These are phyloP conservation scores for Engraulis encrasicolus DNA, from an alignment of 2,113 vertebrate species.

Conservation along the genomic window DNA sequence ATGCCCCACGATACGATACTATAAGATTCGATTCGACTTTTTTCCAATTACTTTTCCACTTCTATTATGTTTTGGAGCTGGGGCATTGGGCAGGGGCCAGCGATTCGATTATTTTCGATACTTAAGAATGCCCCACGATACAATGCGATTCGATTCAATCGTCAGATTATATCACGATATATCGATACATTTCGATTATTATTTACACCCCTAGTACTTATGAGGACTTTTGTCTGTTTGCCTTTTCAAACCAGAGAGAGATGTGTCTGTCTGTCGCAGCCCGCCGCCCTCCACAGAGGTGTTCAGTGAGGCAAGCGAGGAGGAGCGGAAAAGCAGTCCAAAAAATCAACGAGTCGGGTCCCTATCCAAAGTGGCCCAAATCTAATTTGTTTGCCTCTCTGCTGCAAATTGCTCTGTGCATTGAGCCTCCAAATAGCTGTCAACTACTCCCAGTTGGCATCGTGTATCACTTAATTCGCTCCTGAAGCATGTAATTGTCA, in stretches of 20 bases:
- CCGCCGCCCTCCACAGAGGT: slow-evolving; percentile 28
- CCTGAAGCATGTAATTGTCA: slow-evolving; percentile 84
- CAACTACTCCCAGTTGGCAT: slow-evolving; percentile 78
- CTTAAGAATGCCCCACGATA: too few species aligned
- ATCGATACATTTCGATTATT: too few species aligned
- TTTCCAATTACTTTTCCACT: too few species aligned
- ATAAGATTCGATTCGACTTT: too few species aligned
- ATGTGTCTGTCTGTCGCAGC: slow-evolving; percentile 35
- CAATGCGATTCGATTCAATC: too few species aligned
- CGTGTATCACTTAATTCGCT: slow-evolving; percentile 80
- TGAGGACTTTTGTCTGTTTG: neutral
- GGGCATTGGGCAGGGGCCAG: too few species aligned
- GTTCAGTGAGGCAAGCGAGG: slow-evolving; percentile 30
- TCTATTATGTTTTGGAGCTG: too few species aligned
- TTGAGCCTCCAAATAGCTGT: slow-evolving; percentile 84
- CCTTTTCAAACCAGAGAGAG: slow-evolving; percentile 13
- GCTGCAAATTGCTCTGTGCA: slow-evolving; percentile 83
- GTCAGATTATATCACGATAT: too few species aligned
- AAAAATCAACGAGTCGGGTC: slow-evolving; percentile 76
- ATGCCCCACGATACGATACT: too few species aligned
- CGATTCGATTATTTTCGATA: too few species aligned
- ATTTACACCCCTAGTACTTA: too few species aligned
- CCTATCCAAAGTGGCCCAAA: slow-evolving; percentile 82
- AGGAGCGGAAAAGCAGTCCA: slow-evolving; percentile 62
- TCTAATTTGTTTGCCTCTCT: slow-evolving; percentile 80